phyloP scores from a whole-genome alignment of 2,888 invertebrate genomes.

The Choreutis nemorana region DNA sequence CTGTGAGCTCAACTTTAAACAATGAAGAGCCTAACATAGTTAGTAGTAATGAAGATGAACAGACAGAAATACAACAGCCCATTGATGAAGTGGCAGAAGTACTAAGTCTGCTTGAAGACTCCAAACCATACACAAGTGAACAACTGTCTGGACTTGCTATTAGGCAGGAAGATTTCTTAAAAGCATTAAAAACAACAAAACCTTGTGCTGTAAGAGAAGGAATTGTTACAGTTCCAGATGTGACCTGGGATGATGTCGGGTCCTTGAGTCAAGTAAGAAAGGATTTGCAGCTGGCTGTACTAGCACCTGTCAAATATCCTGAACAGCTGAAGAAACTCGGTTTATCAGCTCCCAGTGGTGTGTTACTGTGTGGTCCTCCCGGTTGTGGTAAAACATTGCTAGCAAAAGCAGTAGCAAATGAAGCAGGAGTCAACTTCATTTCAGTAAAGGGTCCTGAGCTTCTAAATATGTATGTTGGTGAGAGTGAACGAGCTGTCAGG shows the following conservation, averaged over 20 bases:
- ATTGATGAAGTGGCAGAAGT: constrained; percentile 55
- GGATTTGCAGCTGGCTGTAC: constrained; percentile 88
- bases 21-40: constrained; percentile 4
- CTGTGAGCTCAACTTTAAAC: constrained; percentile 18
- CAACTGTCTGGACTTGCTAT: constrained; percentile 73
- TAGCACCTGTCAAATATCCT: constrained; percentile 91
- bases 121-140: constrained; percentile 68
- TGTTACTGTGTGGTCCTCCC: constrained; percentile 95
- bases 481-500: constrained; percentile 97
- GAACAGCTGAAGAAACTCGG: constrained; percentile 82
- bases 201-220: constrained; percentile 97
- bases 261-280: constrained; percentile 87
- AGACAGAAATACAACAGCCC: constrained; percentile 13
- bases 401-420: constrained; percentile 98
- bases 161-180: constrained; percentile 77
- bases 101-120: constrained; percentile 71
- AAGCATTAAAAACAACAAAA: constrained; percentile 82
- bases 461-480: constrained; percentile 98
- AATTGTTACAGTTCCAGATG: constrained; percentile 96
- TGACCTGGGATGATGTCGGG: constrained; percentile 97
- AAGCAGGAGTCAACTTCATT: constrained; percentile 98
- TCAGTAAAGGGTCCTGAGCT: constrained; percentile 99
- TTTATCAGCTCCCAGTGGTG: constrained; percentile 83
- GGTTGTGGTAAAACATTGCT: constrained; percentile 96
- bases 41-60: constrained; percentile 12